Percentiles rank a stretch among this genome's conserved stretches.
These are phyloP conservation scores for Limnephilus marmoratus DNA, from an alignment of 2,888 invertebrate genomes.

Conservation along the genomic window DNA sequence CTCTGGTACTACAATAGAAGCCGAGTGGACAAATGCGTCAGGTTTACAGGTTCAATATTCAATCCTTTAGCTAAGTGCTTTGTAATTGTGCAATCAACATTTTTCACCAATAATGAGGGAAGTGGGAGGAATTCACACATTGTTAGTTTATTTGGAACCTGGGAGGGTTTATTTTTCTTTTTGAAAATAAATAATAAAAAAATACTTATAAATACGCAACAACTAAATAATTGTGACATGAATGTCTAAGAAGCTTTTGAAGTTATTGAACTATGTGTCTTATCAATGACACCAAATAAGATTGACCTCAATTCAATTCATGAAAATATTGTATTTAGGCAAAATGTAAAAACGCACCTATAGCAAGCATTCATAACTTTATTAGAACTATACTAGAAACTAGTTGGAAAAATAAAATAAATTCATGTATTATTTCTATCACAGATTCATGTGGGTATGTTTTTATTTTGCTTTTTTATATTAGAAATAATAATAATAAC, in stretches of 20 bases:
- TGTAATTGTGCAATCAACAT: too few species aligned
- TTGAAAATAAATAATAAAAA: background rate
- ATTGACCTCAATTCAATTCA: constrained; percentile 33
- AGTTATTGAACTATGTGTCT: background rate
- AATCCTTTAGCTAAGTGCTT: too few species aligned
- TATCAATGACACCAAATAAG: constrained; percentile 42
- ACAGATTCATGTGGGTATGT: background rate
- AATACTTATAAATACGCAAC: background rate
- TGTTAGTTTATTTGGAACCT: too few species aligned
- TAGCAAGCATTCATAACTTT: background rate
- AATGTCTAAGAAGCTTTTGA: background rate
- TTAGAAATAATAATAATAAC: background rate
- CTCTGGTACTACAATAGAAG: too few species aligned
- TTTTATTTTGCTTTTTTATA: background rate
- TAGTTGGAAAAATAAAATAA: background rate
- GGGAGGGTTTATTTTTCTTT: too few species aligned
- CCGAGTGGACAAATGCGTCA: too few species aligned
- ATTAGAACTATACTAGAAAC: background rate
- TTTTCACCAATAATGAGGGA: too few species aligned
- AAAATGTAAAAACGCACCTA: background rate
- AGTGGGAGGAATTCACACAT: too few species aligned
- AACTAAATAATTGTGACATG: background rate
- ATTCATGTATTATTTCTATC: background rate
- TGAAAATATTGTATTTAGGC: background rate
- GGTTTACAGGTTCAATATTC: too few species aligned